phyloP scores from a whole-genome alignment of 2,113 vertebrate species.

The Notothenia coriiceps region DNA sequence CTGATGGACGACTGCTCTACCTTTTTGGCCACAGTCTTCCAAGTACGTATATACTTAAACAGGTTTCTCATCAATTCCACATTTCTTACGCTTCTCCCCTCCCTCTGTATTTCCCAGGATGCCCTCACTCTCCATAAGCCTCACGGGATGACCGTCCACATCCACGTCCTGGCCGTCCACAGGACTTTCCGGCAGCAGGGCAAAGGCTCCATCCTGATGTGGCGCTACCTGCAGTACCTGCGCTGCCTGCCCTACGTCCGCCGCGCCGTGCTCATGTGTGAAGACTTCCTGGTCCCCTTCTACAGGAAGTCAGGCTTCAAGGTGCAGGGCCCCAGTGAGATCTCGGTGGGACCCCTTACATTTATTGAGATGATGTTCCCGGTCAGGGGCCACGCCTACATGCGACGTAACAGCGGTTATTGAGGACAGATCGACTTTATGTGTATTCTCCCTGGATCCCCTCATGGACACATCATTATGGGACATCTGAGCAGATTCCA shows the following conservation, averaged over 20 bases:
- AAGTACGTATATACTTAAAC: background rate
- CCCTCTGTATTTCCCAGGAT: slow-evolving; percentile 79
- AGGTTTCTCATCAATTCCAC: no score
- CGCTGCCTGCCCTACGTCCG: slow-evolving; percentile 83
- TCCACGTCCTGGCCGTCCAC: slow-evolving; percentile 91
- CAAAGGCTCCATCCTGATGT: slow-evolving; percentile 90
- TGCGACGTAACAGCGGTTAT: slow-evolving; percentile 88
- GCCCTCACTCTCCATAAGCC: slow-evolving; percentile 88
- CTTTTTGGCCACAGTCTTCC: no score
- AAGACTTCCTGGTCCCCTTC: slow-evolving; percentile 89
- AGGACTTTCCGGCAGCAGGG: slow-evolving; percentile 89
- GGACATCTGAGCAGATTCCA: slow-evolving; percentile 3
- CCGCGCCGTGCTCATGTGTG: slow-evolving; percentile 88
- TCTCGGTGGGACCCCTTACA: slow-evolving; percentile 84
- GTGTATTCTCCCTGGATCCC: background rate
- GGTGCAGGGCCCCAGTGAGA: slow-evolving; percentile 83
- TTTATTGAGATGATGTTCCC: slow-evolving; percentile 88
- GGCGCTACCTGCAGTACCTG: slow-evolving; percentile 91
- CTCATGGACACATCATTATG: background rate
- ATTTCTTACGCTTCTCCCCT: background rate
- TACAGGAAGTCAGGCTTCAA: slow-evolving; percentile 89
- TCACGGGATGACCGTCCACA: slow-evolving; percentile 85
- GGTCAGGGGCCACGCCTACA: slow-evolving; percentile 81
- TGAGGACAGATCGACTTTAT: slow-evolving; percentile 14
- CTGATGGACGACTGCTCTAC: no score